A percentile compares a stretch with the other conserved stretches of the same genome.
phyloP scores from a whole-genome alignment of 2,797 vertebrate genomes.

The Cheracebus regulus region DNA sequence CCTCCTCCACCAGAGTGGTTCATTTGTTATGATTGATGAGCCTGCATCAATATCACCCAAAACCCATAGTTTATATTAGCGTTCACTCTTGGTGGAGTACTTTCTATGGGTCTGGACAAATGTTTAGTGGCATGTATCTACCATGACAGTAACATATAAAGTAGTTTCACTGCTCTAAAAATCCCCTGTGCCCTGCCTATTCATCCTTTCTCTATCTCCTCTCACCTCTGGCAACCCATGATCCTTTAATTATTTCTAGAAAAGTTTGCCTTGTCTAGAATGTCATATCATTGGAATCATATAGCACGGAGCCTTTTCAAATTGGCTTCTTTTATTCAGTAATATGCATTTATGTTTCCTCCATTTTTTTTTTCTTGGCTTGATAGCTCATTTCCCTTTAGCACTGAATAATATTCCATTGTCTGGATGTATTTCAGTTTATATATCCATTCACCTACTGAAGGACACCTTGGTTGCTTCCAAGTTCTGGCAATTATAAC shows the following conservation, averaged over 20 bases:
- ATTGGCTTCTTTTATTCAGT: neutral
- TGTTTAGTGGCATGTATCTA: no score
- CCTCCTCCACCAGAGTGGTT: accelerated
- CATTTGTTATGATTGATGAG: accelerated
- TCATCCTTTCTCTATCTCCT: neutral
- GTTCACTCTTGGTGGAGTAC: neutral
- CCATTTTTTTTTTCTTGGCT: neutral
- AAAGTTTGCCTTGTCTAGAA: neutral
- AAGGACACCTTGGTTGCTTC: neutral
- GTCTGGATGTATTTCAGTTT: neutral
- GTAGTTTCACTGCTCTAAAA: neutral
- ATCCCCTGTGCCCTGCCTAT: neutral
- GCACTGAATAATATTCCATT: neutral
- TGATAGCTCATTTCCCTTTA: neutral
- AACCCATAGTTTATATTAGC: neutral
- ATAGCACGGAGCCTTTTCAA: neutral
- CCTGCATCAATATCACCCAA: neutral
- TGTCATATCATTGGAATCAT: neutral
- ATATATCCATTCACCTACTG: neutral
- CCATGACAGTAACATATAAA: neutral
- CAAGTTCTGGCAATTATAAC: neutral
- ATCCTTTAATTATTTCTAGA: neutral
- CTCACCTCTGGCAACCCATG: neutral
- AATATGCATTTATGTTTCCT: neutral
- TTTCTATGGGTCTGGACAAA: neutral